These are phyloP conservation scores for Eremobia ochroleuca DNA, from an alignment of 2,888 invertebrate genomes.

Conservation along the genomic window DNA sequence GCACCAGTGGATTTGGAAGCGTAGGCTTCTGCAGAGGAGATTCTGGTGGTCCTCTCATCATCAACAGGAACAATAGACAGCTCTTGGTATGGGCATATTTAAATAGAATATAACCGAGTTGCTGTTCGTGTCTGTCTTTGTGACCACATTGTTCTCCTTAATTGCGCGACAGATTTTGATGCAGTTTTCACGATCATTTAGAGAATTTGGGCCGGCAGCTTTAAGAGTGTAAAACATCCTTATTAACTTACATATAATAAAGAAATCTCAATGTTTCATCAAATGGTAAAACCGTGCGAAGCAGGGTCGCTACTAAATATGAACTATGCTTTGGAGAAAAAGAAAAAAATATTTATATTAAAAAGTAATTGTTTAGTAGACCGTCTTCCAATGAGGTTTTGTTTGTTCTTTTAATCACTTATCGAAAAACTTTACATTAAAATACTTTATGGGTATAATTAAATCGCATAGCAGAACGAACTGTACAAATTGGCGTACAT, in stretches of 20 bases:
- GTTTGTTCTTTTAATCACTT: background rate
- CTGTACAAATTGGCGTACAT: background rate
- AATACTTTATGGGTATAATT: background rate
- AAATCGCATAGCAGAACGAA: background rate
- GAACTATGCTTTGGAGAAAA: background rate
- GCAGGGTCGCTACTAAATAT: background rate
- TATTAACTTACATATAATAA: background rate
- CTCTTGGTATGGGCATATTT: conserved; percentile 69
- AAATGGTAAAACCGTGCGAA: background rate
- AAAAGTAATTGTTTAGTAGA: background rate
- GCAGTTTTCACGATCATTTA: background rate
- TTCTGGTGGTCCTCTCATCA: conserved; percentile 81
- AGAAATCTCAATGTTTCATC: background rate
- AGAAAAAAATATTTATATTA: background rate
- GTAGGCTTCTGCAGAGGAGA: conserved; percentile 77
- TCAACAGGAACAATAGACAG: conserved; percentile 58
- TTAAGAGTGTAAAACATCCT: background rate
- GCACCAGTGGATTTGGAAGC: conserved; percentile 74
- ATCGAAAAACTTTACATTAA: background rate
- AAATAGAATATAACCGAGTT: too few relatives aligned
- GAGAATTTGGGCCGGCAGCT: background rate
- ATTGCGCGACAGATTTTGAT: background rate
- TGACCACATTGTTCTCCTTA: too few relatives aligned
- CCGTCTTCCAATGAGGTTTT: background rate
- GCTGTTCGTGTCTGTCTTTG: too few relatives aligned